These are phyloP conservation scores for Neodon shergylaensis DNA, from an alignment of 2,113 vertebrate genomes.

Conservation along the genomic window DNA sequence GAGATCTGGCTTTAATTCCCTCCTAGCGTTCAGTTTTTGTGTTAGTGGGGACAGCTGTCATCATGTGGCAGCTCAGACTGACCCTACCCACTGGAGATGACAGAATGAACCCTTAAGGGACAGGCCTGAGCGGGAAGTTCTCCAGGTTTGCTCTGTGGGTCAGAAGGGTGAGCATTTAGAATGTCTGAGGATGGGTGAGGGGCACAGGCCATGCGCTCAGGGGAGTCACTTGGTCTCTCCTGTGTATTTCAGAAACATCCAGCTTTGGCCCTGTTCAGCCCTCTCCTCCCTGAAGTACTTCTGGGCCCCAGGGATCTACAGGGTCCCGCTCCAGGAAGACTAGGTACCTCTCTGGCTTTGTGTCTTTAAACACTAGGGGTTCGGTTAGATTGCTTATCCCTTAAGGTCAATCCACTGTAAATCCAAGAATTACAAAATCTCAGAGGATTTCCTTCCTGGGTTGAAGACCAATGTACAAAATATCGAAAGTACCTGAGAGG, in stretches of 20 bases:
- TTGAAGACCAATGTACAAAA: background rate
- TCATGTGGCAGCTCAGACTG: background rate
- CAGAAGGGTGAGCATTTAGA: background rate
- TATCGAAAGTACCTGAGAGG: background rate
- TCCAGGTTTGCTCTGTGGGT: background rate
- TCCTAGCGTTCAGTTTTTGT: background rate
- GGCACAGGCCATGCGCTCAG: too few species aligned
- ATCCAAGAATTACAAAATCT: background rate
- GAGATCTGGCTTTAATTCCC: background rate
- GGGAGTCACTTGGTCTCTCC: background rate
- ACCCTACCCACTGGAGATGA: background rate
- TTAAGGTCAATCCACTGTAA: background rate
- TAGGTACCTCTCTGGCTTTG: background rate
- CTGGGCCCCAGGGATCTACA: background rate
- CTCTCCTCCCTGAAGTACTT: background rate
- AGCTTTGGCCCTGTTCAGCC: background rate
- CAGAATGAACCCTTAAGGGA: background rate
- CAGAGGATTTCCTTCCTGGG: background rate
- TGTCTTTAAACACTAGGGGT: background rate
- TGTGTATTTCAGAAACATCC: conserved; percentile 13
- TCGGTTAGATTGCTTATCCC: background rate
- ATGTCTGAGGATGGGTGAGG: background rate
- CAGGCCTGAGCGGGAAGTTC: background rate
- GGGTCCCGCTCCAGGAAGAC: background rate
- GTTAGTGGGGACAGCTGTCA: background rate